Base-by-base conservation (phyloP, 1,140 invertebrate species). In the Heliothis subflexa region DNA sequence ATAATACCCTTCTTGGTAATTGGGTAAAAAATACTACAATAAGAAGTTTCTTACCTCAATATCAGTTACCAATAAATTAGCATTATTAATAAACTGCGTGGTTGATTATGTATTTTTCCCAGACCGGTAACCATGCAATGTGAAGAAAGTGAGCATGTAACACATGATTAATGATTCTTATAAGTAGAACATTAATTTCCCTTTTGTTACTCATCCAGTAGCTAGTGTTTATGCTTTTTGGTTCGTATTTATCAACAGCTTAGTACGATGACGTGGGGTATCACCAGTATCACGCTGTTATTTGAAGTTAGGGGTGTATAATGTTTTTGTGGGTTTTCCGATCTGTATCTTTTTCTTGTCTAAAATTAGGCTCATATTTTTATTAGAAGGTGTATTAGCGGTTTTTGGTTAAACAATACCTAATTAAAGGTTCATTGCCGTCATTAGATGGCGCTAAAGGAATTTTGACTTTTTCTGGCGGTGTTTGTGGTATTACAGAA, bases 141-240 rank as follows among this genome's bases (percentile, higher is more conserved):
- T 52, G 62, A 75, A 49, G 72, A 75, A 75, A 75, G 72, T 62
- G 59, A 62, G 45, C 13, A 75, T 75, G 73, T 75, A 62, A 75
- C 50, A 64, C 57, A 64, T 64, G 33, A 59, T 74, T 45, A 75
- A 75, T 62, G 73, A 64, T 75, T 75, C 45, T 54, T 10, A 33
- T 74, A 74, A 62, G 72, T 50, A 50, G 72, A 62, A 74, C 57
- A 62, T 64, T 47, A 61, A 62, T 74, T 75, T 75, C 59, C 73
- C 73, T 75, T 75, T 75, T 59, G 57, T 62, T 75, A 28, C 45
- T 64, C 73, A 75, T 55, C 55, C 52, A 52, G 50, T 54, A 57
- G 2, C 21, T 52, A 28, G 13, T 70, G 66, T 50, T 68, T 50
- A 50, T 21, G 45, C 45, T 70, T 21, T 70, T 5, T 52, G 47